A percentile compares a stretch with the other conserved stretches of the same genome.
Conservation (phyloP, 2,888 invertebrate genomes). For the Ectemnius lituratus region DNA sequence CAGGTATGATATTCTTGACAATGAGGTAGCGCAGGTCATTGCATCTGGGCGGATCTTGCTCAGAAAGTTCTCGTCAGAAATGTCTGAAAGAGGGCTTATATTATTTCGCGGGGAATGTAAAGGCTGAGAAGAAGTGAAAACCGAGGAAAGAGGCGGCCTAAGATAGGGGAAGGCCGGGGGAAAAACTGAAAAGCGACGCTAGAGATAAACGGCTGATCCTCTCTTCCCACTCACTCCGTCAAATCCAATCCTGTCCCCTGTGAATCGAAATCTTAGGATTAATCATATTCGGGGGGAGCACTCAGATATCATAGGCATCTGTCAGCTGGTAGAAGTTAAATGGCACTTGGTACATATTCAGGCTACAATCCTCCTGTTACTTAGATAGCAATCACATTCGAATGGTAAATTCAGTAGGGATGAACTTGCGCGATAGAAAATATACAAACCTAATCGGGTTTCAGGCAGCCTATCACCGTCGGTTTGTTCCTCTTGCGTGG, state of each 20-base stretch:
- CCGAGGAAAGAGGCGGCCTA: slow-evolving; percentile 49
- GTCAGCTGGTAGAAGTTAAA: slow-evolving; percentile 4
- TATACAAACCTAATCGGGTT: slow-evolving; percentile 50
- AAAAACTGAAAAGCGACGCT: slow-evolving; percentile 75
- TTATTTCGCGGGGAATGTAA: slow-evolving; percentile 68
- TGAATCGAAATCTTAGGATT: slow-evolving; percentile 68
- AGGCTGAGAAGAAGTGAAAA: slow-evolving; percentile 55
- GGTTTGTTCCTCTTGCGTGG: slow-evolving; percentile 44
- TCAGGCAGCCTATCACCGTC: slow-evolving; percentile 45
- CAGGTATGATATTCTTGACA: too few relatives aligned
- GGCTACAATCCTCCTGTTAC: too few relatives aligned
- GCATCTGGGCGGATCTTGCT: slow-evolving; percentile 15
- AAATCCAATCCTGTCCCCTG: slow-evolving; percentile 72
- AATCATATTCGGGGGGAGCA: slow-evolving; percentile 67
- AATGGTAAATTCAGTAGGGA: too few relatives aligned
- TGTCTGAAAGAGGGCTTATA: slow-evolving; percentile 71
- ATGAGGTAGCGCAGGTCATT: too few relatives aligned
- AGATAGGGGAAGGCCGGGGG: slow-evolving; percentile 49
- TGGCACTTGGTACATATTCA: too few relatives aligned
- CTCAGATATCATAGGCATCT: slow-evolving; percentile 2
- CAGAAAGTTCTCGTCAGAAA: slow-evolving; percentile 53
- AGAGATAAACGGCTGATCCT: slow-evolving; percentile 77
- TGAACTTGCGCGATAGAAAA: too few relatives aligned
- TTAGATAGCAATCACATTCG: too few relatives aligned
- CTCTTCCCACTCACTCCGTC: slow-evolving; percentile 63